Evolutionary conservation across 2,113 vertebrate genomes (phyloP), one percentile per base, ranked within the genome.

Genomic region (Thunnus thynnus): DNA sequence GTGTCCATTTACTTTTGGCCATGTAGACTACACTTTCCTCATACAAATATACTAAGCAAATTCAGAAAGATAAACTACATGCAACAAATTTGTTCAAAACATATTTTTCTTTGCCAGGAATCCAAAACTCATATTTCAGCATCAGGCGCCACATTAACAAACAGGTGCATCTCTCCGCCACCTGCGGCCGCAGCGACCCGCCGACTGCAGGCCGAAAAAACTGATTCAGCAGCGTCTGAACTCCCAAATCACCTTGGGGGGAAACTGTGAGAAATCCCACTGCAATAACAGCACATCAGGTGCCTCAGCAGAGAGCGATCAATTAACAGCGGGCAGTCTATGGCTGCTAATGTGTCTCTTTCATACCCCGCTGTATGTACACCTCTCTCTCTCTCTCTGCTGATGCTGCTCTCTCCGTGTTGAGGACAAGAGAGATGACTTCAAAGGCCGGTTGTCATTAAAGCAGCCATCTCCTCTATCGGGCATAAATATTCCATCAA

Each of bases 401-500:
- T 72, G 55, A 47, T 14, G 68, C 62, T 2, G 62, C 46, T 44
- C 2, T 44, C 22, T 14, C 1, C 1, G 1, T 51, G 20, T 51
- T 11, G 10, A 44, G 22, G 11, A 27, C 54, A 44, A 20, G 22
- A 58, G 56, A 41, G 36, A 72, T 0, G 13, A 61, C 81, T 84
- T 88, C 84, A 88, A 78, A 70, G 51, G 72, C 72, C 32, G 6
- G 52, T 22, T 52, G 77, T 69, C 16, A 9, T 27, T 22, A 32
- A 13, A 14, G 70, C 80, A 44, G 67, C 60, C 27, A 10, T 17
- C 56, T 65, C 61, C 22, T 27, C 12, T 32, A 48, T 30, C 17
- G 2, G 41, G 58, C 76, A 65, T 82, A 32, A 88, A 88, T 84
- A 91, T 67, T 78, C 70, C 70, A 80, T 86, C 64, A 83, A 72